Conservation (phyloP, 2,113 vertebrate genomes). For the Spheniscus mendiculus region DNA sequence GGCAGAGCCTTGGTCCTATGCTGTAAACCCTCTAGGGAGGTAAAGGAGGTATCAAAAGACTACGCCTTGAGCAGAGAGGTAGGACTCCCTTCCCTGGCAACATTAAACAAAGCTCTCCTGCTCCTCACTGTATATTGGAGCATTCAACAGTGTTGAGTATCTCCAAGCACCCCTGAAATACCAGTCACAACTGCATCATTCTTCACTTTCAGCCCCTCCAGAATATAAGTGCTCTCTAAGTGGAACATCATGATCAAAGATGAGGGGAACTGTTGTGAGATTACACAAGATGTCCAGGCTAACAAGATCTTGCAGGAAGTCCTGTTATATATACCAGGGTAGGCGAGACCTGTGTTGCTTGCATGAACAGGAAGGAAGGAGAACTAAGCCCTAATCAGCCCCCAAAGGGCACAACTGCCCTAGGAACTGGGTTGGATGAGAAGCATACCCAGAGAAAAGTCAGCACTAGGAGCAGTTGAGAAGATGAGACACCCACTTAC, state of each 20-base stretch:
- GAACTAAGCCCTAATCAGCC: background rate
- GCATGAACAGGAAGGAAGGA: background rate
- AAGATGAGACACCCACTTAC: background rate
- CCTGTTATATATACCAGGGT: accelerated
- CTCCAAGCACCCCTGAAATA: background rate
- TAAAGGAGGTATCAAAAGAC: background rate
- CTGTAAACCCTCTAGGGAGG: background rate
- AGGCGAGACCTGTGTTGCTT: background rate
- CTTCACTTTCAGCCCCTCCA: background rate
- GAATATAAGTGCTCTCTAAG: background rate
- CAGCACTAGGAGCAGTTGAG: background rate
- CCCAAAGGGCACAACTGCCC: background rate
- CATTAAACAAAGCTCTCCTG: background rate
- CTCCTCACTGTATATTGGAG: background rate
- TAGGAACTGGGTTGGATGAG: background rate
- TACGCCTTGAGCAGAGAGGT: background rate
- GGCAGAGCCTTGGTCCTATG: background rate
- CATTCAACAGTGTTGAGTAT: background rate
- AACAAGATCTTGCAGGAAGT: background rate
- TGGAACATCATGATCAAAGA: background rate
- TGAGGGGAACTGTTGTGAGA: background rate
- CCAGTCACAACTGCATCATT: background rate
- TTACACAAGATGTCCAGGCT: background rate
- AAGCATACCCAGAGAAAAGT: background rate
- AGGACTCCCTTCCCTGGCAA: background rate